Base-by-base conservation (phyloP, 2,797 vertebrate species). In the Fundulus diaphanus region DNA sequence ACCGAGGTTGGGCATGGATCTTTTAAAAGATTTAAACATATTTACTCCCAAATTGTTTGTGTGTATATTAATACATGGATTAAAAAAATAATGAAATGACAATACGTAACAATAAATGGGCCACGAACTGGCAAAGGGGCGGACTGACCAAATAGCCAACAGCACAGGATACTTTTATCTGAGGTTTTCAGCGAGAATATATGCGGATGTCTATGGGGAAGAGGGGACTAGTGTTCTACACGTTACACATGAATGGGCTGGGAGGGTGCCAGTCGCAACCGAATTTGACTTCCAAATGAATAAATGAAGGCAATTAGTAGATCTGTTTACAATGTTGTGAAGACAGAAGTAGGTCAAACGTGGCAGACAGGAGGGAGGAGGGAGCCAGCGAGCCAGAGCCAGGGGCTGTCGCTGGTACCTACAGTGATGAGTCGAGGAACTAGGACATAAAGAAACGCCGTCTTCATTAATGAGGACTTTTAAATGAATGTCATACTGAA, bases 271-370 rank as follows among this genome's bases (percentile, higher is more conserved):
- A 92, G 89, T 77, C 85, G 59, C 90, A 87, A 91, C 89, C 89
- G 78, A 92, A 93, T 89, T 90, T 93, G 90, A 93, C 93, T 93
- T 94, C 87, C 89, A 92, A 92, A 94, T 94, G 92, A 94, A 94
- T 94, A 94, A 93, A 94, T 94, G 92, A 94, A 94, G 90, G 91
- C 93, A 94, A 94, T 94, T 93, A 94, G 91, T 89, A 86, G 92
- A 92, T 93, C 85, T 94, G 93, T 94, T 92, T 94, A 94, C 92
- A 91, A 86, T 91, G 91, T 90, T 89, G 88, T 85, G 74, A 80
- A 89, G 92, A 92, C 91, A 92, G 91, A 94, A 94, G 90, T 95
- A 90, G 94, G 94, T 95, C 94, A 94, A 90, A 93, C 83, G 77
- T 88, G 84, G 81, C 81, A 70, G 76, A 87, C 78, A 80, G 83